A percentile compares a stretch with the other conserved stretches of the same genome.
These are phyloP conservation scores for Aphaenogaster ashmeadi DNA, from an alignment of 1,140 invertebrate species.

Conservation along the genomic window DNA sequence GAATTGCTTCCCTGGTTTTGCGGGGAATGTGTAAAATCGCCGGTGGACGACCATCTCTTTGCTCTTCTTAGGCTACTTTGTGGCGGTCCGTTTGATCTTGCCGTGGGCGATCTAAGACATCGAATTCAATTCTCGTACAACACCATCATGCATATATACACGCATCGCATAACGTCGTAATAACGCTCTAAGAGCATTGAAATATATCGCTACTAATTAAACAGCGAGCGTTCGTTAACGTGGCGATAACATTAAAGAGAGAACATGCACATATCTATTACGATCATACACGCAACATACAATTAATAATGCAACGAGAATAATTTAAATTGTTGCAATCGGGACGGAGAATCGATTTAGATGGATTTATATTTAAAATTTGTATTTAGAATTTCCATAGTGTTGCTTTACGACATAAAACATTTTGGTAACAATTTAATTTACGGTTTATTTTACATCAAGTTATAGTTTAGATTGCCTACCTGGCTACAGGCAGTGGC, in stretches of 20 bases:
- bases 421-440: conserved; percentile 1
- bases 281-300: conserved; percentile 24
- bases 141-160: conserved; percentile 35
- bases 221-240: conserved; percentile 35
- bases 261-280: conserved; percentile 32
- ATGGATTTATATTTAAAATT: neutral
- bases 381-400: neutral
- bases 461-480: conserved; percentile 31
- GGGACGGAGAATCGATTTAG: neutral
- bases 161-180: conserved; percentile 29
- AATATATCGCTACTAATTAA: conserved; percentile 52
- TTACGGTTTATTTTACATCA: conserved; percentile 10
- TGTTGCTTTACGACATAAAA: neutral
- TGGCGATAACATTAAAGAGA: neutral
- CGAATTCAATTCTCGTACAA: conserved; percentile 56
- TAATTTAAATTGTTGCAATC: neutral
- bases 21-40: conserved; percentile 90
- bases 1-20: conserved; percentile 84
- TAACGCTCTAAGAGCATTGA: conserved; percentile 30
- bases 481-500: conserved; percentile 88
- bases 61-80: conserved; percentile 87
- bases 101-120: conserved; percentile 81
- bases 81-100: conserved; percentile 84
- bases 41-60: conserved; percentile 94
- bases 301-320: conserved; percentile 33